Conservation (phyloP, 1,140 invertebrate genomes). For the Antheraea mylitta region DNA sequence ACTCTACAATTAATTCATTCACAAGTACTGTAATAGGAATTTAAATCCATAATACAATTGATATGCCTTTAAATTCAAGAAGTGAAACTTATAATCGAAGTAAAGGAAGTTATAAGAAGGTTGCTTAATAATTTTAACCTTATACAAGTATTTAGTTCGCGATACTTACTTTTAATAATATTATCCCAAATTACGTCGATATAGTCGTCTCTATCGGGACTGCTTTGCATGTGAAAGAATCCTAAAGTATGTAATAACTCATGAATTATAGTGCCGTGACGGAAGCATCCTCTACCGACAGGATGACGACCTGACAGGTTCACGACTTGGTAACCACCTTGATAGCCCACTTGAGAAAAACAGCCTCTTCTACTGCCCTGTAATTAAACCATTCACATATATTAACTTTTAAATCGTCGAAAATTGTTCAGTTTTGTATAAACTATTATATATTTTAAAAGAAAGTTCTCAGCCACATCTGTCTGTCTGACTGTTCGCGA, state of each 20-base stretch:
- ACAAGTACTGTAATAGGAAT: too few species aligned
- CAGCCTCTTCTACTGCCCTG: constrained; percentile 77
- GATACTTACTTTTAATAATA: constrained; percentile 76
- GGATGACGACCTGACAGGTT: constrained; percentile 73
- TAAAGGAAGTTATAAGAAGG: too few species aligned
- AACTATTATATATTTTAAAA: neutral
- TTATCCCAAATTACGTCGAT: constrained; percentile 85
- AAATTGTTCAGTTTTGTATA: neutral
- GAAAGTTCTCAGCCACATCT: too few species aligned
- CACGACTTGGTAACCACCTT: constrained; percentile 71
- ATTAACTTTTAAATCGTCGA: neutral
- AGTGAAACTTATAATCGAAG: too few species aligned
- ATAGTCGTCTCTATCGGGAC: constrained; percentile 84
- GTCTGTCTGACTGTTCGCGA: too few species aligned
- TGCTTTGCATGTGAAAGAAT: constrained; percentile 87
- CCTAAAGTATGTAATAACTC: constrained; percentile 85
- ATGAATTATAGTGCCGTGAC: constrained; percentile 81
- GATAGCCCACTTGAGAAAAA: constrained; percentile 77
- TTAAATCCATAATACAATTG: too few species aligned
- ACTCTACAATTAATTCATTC: too few species aligned
- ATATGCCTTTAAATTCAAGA: too few species aligned
- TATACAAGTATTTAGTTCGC: neutral
- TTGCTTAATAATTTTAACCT: too few species aligned
- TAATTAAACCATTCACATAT: constrained; percentile 16
- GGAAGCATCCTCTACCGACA: constrained; percentile 75